Evolutionary conservation across 2,113 vertebrate species (phyloP).

Genomic region (Solea solea): DNA sequence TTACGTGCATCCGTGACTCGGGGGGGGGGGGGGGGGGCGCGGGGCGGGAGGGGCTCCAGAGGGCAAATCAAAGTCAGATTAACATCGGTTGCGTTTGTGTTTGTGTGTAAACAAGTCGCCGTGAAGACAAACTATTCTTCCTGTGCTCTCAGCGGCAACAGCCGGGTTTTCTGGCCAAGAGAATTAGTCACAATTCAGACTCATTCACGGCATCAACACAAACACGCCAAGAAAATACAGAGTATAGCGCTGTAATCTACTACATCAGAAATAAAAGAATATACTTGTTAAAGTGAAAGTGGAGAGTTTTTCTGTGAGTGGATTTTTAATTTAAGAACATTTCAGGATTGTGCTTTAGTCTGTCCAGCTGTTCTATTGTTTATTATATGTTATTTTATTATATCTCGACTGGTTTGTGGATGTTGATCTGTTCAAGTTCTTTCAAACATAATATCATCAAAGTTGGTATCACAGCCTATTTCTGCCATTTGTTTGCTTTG

Average conservation of each 20-base stretch:
- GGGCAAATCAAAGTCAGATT: constrained; percentile 62
- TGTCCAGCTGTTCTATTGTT: too few species aligned
- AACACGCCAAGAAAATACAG: constrained; percentile 23
- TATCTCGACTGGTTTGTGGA: too few species aligned
- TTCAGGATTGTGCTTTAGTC: too few species aligned
- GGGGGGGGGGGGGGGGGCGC: constrained; percentile 31
- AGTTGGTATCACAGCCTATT: too few species aligned
- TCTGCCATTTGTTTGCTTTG: too few species aligned
- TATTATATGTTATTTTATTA: too few species aligned
- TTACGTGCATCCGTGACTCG: constrained; percentile 42
- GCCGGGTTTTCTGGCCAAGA: constrained; percentile 15
- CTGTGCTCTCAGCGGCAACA: constrained; percentile 24
- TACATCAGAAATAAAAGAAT: neutral
- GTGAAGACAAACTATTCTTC: constrained; percentile 12
- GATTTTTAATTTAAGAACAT: too few species aligned
- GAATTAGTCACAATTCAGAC: constrained; percentile 20
- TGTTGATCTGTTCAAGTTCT: too few species aligned
- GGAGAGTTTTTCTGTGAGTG: too few species aligned
- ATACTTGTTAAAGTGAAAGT: neutral
- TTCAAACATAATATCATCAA: too few species aligned
- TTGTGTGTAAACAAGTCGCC: constrained; percentile 19
- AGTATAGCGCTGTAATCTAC: constrained; percentile 4
- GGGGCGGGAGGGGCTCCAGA: constrained; percentile 23
- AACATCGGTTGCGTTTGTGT: constrained; percentile 35
- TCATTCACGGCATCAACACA: constrained; percentile 4